These are phyloP conservation scores for Phaedon cochleariae DNA, from an alignment of 2,888 invertebrate genomes.

Conservation along the genomic window DNA sequence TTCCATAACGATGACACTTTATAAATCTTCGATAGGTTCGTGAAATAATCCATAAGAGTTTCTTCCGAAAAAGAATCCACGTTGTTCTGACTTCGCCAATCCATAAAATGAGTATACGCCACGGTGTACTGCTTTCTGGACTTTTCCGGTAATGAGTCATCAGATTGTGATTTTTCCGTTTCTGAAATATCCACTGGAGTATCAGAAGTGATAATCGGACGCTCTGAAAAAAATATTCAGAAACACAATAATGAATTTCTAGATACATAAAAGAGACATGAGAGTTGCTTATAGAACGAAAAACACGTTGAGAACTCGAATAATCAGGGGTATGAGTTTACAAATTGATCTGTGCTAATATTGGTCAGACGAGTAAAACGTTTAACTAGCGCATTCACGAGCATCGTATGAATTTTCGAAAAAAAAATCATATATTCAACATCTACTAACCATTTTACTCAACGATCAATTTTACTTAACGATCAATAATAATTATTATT, in stretches of 20 bases:
- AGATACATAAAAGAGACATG: neutral
- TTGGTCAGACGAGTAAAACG: too few relatives aligned
- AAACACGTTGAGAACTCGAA: too few relatives aligned
- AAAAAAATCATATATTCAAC: too few relatives aligned
- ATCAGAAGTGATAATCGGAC: neutral
- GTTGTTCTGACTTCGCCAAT: conserved; percentile 33
- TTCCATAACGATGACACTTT: conserved; percentile 38
- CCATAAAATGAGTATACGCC: conserved; percentile 38
- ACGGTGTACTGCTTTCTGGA: conserved; percentile 33
- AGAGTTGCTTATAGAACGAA: too few relatives aligned
- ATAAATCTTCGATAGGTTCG: conserved; percentile 33
- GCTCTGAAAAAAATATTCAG: neutral
- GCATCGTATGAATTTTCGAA: too few relatives aligned
- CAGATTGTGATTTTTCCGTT: neutral
- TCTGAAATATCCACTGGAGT: neutral
- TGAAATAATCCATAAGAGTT: conserved; percentile 38
- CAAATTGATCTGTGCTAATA: too few relatives aligned
- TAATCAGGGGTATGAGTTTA: too few relatives aligned
- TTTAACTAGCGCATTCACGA: too few relatives aligned
- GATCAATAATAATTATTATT: too few relatives aligned
- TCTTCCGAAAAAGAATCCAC: conserved; percentile 35
- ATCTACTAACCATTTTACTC: too few relatives aligned
- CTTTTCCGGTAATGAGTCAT: conserved; percentile 24
- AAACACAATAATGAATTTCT: neutral
- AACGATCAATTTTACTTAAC: too few relatives aligned